Base-by-base conservation (phyloP, 2,888 invertebrate genomes). In the Napeogenes sylphis region DNA sequence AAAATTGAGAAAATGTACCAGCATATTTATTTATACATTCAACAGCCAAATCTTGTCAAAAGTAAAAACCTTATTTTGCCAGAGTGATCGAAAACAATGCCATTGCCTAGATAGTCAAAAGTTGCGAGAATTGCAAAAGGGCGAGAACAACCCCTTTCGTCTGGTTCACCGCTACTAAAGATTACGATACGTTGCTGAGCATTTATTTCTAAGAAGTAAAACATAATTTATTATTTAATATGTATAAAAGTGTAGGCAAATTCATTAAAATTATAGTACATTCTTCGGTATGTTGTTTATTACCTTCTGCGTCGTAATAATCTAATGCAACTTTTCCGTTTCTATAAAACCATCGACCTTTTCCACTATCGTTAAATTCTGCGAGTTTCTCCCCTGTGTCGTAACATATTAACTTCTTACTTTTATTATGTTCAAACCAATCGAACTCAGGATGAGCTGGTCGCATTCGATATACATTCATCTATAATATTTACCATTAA, bases 381-480 rank as follows among this genome's bases (percentile, higher is more conserved):
- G 90, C 88, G 3, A 90, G 70, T 59, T 73, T 82, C 68, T 87
- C 89, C 2, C 89, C 90, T 0, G 79, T 72, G 57, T 87, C 84
- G 66, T 88, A 89, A 21, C 68, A 58, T 77, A 89, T 80, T 8
- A 75, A 14, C 30, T 81, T 73, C 71, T 86, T 87, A 59, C 76
- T 78, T 69, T 83, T 88, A 63, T 90, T 85, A 59, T 79, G 82
- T 69, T 84, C 79, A 66, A 90, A 90, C 90, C 90, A 90, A 72
- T 89, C 82, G 55, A 86, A 87, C 68, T 90, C 86, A 0, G 90
- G 89, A 32, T 84, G 84, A 2, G 86, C 82, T 58, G 89, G 88
- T 21, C 83, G 81, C 89, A 90, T 90, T 14, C 85, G 85, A 69
- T 89, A 90, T 2, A 88, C 82, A 64, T 89, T 89, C 82, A 89